Percentiles rank a stretch among this genome's conserved stretches.
These are phyloP conservation scores for Lophura nycthemera DNA, from an alignment of 2,113 vertebrate genomes.

Conservation along the genomic window DNA sequence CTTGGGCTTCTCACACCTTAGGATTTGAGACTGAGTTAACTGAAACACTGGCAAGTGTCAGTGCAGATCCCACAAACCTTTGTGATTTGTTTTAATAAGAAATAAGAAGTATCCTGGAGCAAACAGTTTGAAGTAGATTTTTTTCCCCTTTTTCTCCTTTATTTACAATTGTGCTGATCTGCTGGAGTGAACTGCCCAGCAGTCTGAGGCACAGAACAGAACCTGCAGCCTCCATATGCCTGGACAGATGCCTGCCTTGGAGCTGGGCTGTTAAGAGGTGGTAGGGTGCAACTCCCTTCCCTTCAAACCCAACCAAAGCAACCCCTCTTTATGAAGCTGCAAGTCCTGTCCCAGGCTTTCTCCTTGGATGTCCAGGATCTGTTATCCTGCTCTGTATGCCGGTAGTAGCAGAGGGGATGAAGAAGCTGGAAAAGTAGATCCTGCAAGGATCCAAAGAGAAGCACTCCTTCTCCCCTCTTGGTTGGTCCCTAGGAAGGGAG, in stretches of 20 bases:
- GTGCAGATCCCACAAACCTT: neutral
- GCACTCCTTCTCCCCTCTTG: neutral
- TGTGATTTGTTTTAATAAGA: constrained; percentile 1
- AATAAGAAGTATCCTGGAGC: neutral
- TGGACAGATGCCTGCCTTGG: neutral
- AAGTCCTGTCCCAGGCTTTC: neutral
- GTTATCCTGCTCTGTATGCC: neutral
- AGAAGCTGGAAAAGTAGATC: neutral
- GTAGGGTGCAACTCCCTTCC: neutral
- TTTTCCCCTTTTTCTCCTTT: neutral
- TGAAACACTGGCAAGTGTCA: neutral
- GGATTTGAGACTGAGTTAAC: neutral
- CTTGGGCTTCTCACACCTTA: neutral
- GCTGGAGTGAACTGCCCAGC: neutral
- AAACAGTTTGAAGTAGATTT: neutral
- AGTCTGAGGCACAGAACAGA: neutral
- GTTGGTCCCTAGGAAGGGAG: neutral
- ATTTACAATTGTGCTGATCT: constrained; percentile 26
- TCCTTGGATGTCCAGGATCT: neutral
- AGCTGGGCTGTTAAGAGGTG: neutral
- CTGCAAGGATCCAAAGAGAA: neutral
- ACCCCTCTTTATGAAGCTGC: neutral
- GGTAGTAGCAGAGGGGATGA: neutral
- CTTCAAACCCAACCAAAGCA: neutral
- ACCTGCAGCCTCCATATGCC: neutral